phyloP scores from a whole-genome alignment of 2,113 vertebrate genomes.

The Hucho hucho region DNA sequence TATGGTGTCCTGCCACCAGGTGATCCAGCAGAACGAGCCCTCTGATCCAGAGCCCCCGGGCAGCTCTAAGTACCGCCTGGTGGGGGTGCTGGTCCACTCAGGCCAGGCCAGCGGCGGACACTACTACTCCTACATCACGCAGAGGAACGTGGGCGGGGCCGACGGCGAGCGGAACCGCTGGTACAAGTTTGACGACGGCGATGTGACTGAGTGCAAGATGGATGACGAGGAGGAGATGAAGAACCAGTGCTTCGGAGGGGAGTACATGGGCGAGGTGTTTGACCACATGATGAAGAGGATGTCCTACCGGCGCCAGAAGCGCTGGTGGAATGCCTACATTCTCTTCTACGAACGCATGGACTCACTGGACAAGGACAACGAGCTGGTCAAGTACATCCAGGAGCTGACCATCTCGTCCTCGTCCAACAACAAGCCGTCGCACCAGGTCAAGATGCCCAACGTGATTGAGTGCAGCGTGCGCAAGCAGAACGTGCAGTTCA shows the following conservation, averaged over 20 bases:
- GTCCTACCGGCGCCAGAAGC: slow-evolving; percentile 97
- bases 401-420: slow-evolving; percentile 83
- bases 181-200: slow-evolving; percentile 99
- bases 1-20: slow-evolving; percentile 27
- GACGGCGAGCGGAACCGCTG: slow-evolving; percentile 96
- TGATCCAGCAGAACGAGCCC: slow-evolving; percentile 93
- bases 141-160: slow-evolving; percentile 83
- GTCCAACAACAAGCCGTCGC: slow-evolving; percentile 83
- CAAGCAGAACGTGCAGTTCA: slow-evolving; percentile 99
- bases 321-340: slow-evolving; percentile 99
- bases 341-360: slow-evolving; percentile 99
- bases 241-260: slow-evolving; percentile 98
- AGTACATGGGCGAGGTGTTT: slow-evolving; percentile 99
- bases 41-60: slow-evolving; percentile 85
- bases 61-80: slow-evolving; percentile 95
- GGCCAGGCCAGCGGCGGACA: slow-evolving; percentile 98
- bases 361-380: slow-evolving; percentile 91
- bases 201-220: slow-evolving; percentile 99
- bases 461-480: slow-evolving; percentile 97
- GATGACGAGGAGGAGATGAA: slow-evolving; percentile 99
- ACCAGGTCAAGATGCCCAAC: slow-evolving; percentile 97
- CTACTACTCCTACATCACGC: slow-evolving; percentile 98
- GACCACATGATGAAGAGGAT: slow-evolving; percentile 99
- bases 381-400: slow-evolving; percentile 94
- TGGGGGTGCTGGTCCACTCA: slow-evolving; percentile 96